Conservation (phyloP, 2,113 vertebrate genomes). For the Aix galericulata region DNA sequence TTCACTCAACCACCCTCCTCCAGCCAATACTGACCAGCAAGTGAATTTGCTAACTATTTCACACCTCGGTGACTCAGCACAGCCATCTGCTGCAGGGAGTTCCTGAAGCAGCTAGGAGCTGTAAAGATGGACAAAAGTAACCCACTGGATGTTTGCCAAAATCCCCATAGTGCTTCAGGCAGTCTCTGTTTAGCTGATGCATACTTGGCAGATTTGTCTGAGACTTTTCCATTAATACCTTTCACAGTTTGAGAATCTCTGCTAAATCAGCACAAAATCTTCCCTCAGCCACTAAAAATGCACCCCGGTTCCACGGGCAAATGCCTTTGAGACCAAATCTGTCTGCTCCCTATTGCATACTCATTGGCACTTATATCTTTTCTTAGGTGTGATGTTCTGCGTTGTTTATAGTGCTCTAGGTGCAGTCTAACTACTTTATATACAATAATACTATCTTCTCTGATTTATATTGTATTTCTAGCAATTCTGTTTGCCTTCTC, state of each 20-base stretch:
- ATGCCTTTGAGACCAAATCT: conserved; percentile 24
- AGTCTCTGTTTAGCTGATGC: not conserved
- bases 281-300: conserved; percentile 24
- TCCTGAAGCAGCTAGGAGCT: not conserved
- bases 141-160: not conserved
- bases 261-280: conserved; percentile 45
- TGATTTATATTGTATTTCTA: conserved; percentile 66
- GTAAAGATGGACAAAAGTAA: not conserved
- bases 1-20: not conserved
- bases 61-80: not conserved
- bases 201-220: not conserved
- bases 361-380: conserved; percentile 65
- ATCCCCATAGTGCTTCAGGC: not conserved
- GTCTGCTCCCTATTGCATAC: conserved; percentile 25
- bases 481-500: conserved; percentile 47
- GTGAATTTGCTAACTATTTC: not conserved
- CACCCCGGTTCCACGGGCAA: conserved; percentile 1
- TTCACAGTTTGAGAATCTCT: conserved; percentile 25
- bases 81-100: not conserved
- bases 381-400: conserved; percentile 43
- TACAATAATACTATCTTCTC: conserved; percentile 64
- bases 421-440: conserved; percentile 63
- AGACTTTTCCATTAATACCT: conserved; percentile 27
- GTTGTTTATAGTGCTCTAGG: conserved; percentile 68
- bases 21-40: not conserved